Conservation (phyloP, 2,113 vertebrate species). For the Tragelaphus scriptus region DNA sequence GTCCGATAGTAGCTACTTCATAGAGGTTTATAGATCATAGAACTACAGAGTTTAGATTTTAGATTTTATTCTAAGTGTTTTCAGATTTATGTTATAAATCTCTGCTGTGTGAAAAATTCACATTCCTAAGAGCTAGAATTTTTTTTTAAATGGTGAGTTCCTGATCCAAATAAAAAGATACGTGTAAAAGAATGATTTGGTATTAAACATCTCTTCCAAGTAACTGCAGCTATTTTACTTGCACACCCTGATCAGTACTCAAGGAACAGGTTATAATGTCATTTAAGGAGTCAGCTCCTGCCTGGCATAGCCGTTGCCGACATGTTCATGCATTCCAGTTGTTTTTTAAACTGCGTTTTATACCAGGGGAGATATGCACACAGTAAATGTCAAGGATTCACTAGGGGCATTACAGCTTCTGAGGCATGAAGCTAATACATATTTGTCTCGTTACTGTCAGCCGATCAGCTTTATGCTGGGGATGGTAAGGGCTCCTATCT, state of each 20-base stretch:
- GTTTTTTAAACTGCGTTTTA: conserved; percentile 76
- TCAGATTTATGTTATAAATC: neutral
- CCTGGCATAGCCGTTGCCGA: conserved; percentile 58
- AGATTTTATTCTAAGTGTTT: neutral
- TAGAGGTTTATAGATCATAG: neutral
- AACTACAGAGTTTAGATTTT: neutral
- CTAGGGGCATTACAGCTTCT: conserved; percentile 77
- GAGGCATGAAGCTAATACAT: conserved; percentile 83
- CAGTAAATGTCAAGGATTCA: conserved; percentile 83
- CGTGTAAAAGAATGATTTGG: neutral
- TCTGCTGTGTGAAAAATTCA: neutral
- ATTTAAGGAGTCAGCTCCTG: conserved; percentile 56
- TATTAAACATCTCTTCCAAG: conserved; percentile 39
- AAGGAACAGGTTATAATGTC: conserved; percentile 44
- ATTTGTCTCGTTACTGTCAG: conserved; percentile 84
- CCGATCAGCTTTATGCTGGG: conserved; percentile 74
- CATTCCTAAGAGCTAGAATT: neutral
- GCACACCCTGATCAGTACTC: neutral
- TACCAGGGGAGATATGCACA: conserved; percentile 75
- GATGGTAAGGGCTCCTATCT: conserved; percentile 67
- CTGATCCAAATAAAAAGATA: conserved; percentile 8
- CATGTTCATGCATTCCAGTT: conserved; percentile 60
- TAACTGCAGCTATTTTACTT: conserved; percentile 39
- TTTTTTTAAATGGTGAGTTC: neutral
- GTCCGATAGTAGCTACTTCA: neutral